A percentile compares a stretch with the other conserved stretches of the same genome.
phyloP scores from a whole-genome alignment of 2,797 vertebrate species.

The Eulemur coronatus region DNA sequence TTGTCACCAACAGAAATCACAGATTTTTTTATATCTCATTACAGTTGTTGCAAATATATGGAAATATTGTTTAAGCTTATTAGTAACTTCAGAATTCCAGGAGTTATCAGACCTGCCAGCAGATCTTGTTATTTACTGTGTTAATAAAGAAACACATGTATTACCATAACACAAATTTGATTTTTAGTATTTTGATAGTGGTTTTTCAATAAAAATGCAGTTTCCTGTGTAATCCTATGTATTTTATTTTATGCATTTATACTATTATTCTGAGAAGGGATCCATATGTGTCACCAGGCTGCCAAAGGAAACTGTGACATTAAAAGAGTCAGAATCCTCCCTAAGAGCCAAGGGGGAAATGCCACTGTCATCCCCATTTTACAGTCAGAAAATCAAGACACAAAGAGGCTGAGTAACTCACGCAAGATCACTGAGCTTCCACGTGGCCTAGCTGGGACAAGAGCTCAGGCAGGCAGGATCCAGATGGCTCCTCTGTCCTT shows the following conservation, averaged over 20 bases:
- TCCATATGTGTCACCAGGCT: neutral
- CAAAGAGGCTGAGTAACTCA: neutral
- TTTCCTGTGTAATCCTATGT: constrained; percentile 6
- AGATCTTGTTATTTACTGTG: constrained; percentile 66
- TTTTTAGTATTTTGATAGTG: constrained; percentile 57
- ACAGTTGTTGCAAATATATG: constrained; percentile 44
- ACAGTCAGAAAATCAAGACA: neutral
- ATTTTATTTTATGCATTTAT: neutral
- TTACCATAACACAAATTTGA: constrained; percentile 41
- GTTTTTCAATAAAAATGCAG: constrained; percentile 62
- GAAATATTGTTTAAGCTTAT: constrained; percentile 74
- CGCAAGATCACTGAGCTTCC: neutral
- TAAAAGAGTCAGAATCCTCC: neutral
- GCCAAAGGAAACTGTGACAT: neutral
- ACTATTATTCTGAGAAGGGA: constrained; percentile 14
- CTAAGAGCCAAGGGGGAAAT: neutral
- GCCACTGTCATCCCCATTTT: neutral
- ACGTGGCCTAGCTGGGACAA: neutral
- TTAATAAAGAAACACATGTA: constrained; percentile 66
- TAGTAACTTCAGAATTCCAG: constrained; percentile 56
- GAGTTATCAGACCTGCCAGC: constrained; percentile 55
- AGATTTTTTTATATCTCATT: constrained; percentile 64
- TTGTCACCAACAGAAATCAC: constrained; percentile 59
- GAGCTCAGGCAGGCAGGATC: neutral
- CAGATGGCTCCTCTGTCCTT: neutral